A percentile compares a stretch with the other conserved stretches of the same genome.
Conservation (phyloP, 2,113 vertebrate species). For the Cyprinodon brontotheroides region DNA sequence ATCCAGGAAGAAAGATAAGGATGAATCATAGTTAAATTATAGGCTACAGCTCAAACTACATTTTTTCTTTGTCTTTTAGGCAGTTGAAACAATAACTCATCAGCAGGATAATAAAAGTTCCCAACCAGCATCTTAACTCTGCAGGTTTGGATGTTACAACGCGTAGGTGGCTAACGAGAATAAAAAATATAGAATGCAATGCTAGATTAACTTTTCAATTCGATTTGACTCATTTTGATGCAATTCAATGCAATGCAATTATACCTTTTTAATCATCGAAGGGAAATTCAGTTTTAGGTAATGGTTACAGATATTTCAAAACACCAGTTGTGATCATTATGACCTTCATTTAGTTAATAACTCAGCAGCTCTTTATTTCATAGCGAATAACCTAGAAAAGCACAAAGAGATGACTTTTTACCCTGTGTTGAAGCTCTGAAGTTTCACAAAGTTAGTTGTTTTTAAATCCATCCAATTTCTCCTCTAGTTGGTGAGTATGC, state of each 20-base stretch:
- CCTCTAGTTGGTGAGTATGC: too few relatives aligned
- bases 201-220: too few relatives aligned
- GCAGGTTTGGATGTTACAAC: neutral
- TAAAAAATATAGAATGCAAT: too few relatives aligned
- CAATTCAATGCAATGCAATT: too few relatives aligned
- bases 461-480: too few relatives aligned
- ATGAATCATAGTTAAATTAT: neutral
- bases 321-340: neutral
- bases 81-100: neutral
- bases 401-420: too few relatives aligned
- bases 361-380: neutral
- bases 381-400: neutral
- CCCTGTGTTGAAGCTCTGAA: neutral
- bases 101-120: too few relatives aligned
- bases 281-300: too few relatives aligned
- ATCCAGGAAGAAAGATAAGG: neutral
- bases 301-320: neutral
- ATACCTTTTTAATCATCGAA: too few relatives aligned
- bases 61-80: neutral
- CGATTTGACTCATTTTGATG: too few relatives aligned
- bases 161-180: neutral
- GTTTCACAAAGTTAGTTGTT: neutral
- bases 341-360: neutral
- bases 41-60: neutral
- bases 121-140: too few relatives aligned